phyloP scores from a whole-genome alignment of 2,888 invertebrate species.

The Tenodera sinensis region DNA sequence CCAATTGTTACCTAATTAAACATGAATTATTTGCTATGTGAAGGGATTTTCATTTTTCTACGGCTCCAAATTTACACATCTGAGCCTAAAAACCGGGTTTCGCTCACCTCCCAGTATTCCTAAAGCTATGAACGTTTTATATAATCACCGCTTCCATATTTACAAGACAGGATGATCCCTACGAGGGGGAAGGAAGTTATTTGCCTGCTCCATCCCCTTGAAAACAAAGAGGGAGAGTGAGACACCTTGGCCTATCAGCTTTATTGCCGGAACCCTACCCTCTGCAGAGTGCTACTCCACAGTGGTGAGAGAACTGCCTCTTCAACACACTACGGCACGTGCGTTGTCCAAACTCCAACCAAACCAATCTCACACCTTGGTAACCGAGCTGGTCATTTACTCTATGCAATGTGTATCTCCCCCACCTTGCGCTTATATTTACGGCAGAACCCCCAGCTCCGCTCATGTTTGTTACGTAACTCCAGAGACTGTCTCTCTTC shows the following conservation, averaged over 20 bases:
- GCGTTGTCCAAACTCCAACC: background rate
- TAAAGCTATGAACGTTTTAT: too few species aligned
- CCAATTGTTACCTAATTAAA: too few species aligned
- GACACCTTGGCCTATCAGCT: background rate
- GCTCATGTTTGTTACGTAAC: too few species aligned
- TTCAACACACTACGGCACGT: background rate
- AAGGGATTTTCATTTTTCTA: too few species aligned
- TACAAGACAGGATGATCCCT: background rate
- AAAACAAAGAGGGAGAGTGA: background rate
- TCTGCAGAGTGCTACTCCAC: background rate
- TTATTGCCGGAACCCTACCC: background rate
- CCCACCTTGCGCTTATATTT: too few species aligned
- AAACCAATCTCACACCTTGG: background rate
- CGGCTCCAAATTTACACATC: too few species aligned
- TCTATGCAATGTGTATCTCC: background rate
- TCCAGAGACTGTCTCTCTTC: too few species aligned
- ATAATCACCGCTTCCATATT: too few species aligned
- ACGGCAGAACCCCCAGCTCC: too few species aligned
- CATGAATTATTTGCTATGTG: too few species aligned
- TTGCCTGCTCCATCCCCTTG: background rate
- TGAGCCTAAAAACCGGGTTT: too few species aligned
- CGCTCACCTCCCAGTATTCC: too few species aligned
- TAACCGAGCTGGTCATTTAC: background rate
- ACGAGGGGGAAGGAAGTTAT: background rate
- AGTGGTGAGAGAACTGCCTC: background rate